phyloP scores from a whole-genome alignment of 2,797 vertebrate species.

The Lacerta viridis region DNA sequence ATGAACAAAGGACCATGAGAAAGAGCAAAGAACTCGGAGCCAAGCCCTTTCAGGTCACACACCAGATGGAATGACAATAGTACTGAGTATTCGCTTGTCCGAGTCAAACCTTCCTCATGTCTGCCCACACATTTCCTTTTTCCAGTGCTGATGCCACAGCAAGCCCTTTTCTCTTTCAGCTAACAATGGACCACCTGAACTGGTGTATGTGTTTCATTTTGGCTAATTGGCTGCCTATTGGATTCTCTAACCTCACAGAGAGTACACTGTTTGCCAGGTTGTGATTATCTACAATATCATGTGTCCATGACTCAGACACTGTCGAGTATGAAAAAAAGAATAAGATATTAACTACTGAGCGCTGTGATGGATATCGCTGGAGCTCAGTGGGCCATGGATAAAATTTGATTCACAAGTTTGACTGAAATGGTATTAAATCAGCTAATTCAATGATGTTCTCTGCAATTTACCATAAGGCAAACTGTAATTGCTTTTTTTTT shows the following conservation, averaged over 20 bases:
- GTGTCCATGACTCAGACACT: constrained; percentile 60
- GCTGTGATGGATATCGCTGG: neutral
- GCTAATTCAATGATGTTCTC: neutral
- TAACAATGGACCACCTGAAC: constrained; percentile 67
- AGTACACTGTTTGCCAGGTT: constrained; percentile 68
- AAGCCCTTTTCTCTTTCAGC: constrained; percentile 73
- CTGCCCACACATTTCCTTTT: constrained; percentile 73
- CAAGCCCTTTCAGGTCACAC: constrained; percentile 69
- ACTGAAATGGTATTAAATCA: constrained; percentile 5
- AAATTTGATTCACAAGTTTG: constrained; percentile 21
- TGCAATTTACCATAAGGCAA: neutral
- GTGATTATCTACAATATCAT: constrained; percentile 65
- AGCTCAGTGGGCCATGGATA: constrained; percentile 17
- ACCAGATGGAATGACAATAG: constrained; percentile 69
- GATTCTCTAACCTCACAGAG: constrained; percentile 73
- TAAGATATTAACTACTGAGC: constrained; percentile 63
- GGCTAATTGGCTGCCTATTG: constrained; percentile 76
- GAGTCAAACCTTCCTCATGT: constrained; percentile 62
- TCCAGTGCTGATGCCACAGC: constrained; percentile 70
- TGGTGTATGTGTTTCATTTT: constrained; percentile 68
- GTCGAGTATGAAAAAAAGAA: constrained; percentile 65
- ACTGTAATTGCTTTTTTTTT: neutral
- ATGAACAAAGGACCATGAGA: constrained; percentile 67
- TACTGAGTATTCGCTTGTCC: constrained; percentile 62
- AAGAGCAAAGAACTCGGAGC: constrained; percentile 65